Evolutionary conservation across 1,140 invertebrate genomes (phyloP).

Genomic region (Neocloeon triangulifer): DNA sequence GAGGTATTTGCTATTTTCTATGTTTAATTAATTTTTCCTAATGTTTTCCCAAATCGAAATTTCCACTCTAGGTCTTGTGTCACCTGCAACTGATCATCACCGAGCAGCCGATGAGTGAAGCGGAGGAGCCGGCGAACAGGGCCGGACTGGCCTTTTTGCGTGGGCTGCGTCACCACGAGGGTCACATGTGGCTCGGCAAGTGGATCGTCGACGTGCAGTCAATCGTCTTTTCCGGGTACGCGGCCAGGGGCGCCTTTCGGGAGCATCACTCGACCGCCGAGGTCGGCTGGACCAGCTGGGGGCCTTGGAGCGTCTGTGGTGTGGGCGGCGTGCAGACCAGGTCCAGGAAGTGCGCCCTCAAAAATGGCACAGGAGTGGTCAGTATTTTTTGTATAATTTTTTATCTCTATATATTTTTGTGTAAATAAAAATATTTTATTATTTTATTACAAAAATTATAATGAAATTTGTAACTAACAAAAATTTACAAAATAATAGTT

Average conservation of each 20-base stretch:
- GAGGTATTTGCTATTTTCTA: too few species aligned
- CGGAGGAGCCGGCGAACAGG: conserved; percentile 11
- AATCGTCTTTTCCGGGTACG: conserved; percentile 14
- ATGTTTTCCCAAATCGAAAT: too few species aligned
- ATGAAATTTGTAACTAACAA: too few species aligned
- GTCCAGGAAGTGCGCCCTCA: conserved; percentile 11
- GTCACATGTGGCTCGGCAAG: conserved; percentile 15
- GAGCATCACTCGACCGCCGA: conserved; percentile 1
- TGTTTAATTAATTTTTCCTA: too few species aligned
- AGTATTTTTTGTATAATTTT: too few species aligned
- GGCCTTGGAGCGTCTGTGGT: conserved; percentile 11
- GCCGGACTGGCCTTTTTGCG: conserved; percentile 17
- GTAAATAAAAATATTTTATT: too few species aligned
- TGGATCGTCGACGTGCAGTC: conserved; percentile 17
- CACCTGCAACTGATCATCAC: conserved; percentile 6
- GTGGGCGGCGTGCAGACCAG: conserved; percentile 8
- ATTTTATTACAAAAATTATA: too few species aligned
- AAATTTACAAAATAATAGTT: too few species aligned
- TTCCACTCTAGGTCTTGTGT: conserved; percentile 4
- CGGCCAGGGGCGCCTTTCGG: conserved; percentile 1
- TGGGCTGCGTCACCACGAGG: conserved; percentile 15
- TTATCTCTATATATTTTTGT: too few species aligned
- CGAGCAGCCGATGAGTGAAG: conserved; percentile 8
- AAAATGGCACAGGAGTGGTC: conserved; percentile 9
- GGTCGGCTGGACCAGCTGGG: conserved; percentile 12